Base-by-base conservation (phyloP, 2,888 invertebrate genomes). In the Plagodis dolabraria region DNA sequence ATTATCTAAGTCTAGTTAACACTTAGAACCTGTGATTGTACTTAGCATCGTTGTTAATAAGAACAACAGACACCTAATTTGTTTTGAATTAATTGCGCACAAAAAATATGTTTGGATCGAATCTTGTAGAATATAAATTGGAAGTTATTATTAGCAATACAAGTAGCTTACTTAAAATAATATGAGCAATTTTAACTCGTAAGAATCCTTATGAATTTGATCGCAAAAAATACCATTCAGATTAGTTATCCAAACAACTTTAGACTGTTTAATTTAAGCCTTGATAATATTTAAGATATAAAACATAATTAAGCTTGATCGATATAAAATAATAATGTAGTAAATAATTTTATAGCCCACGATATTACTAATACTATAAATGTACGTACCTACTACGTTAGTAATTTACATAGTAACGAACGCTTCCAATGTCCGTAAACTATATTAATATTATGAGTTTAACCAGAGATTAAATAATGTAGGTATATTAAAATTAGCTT, bases 21-120 rank as follows among this genome's bases (percentile, higher is more conserved):
- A 49, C 56, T 57, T 33, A 36, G 11, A 49, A 61, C 56, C 53
- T 44, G 56, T 61, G 53, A 61, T 61, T 56, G 57, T 56, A 50
- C 52, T 38, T 38, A 44, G 40, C 48, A 38, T 10, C 12, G 45
- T 56, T 40, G 33, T 56, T 53, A 46, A 45, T 56, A 46, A 45
- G 53, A 44, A 52, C 48, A 50, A 47, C 53, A 56, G 56, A 61
- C 56, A 35, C 36, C 46, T 53, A 56, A 53, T 61, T 60, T 56
- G 56, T 53, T 47, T 43, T 34, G 46, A 60, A 53, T 53, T 57
- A 53, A 47, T 57, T 33, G 33, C n/a, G 12, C 0, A 51, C 46
- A 55, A 60, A 60, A 53, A 60, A 53, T 47, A 5, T 33, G 52
- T 45, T 55, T 47, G n/a, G 33, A 60, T 60, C 33, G 47, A 60